Conservation (phyloP, 1,140 invertebrate species). For the Nasonia vitripennis region DNA sequence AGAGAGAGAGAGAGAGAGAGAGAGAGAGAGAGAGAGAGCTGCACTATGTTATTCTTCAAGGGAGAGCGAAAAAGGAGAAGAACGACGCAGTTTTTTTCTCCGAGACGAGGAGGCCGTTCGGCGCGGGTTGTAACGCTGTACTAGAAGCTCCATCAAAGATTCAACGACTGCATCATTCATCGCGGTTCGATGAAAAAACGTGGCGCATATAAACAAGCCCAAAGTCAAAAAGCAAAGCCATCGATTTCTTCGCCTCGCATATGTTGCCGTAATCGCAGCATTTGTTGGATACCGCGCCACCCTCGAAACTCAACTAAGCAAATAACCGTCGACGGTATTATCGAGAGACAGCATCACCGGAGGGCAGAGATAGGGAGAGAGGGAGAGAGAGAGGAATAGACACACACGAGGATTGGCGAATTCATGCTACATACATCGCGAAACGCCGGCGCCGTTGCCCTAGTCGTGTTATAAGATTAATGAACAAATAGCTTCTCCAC, state of each 20-base stretch:
- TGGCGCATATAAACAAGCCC: too few relatives aligned
- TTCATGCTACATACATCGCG: not conserved
- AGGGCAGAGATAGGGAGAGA: not conserved
- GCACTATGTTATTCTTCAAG: not conserved
- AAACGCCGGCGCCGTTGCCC: constrained; percentile 1
- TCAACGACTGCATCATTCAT: too few relatives aligned
- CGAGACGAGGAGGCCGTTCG: too few relatives aligned
- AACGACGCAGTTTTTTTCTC: not conserved
- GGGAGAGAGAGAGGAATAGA: not conserved
- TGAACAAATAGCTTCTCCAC: constrained; percentile 53
- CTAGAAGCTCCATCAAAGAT: too few relatives aligned
- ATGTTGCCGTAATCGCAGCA: not conserved
- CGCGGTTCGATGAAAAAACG: too few relatives aligned
- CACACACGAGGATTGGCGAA: not conserved
- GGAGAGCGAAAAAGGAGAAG: not conserved
- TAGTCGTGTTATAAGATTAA: constrained; percentile 58
- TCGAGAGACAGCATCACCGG: not conserved
- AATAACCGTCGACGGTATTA: not conserved
- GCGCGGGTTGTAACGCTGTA: too few relatives aligned
- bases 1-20: not conserved
- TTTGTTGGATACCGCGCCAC: not conserved
- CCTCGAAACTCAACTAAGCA: not conserved
- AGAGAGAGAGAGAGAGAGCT: not conserved
- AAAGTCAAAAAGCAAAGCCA: not conserved
- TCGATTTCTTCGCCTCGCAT: not conserved